Base-by-base conservation (phyloP, 2,888 invertebrate species). In the Eledona agricola region DNA sequence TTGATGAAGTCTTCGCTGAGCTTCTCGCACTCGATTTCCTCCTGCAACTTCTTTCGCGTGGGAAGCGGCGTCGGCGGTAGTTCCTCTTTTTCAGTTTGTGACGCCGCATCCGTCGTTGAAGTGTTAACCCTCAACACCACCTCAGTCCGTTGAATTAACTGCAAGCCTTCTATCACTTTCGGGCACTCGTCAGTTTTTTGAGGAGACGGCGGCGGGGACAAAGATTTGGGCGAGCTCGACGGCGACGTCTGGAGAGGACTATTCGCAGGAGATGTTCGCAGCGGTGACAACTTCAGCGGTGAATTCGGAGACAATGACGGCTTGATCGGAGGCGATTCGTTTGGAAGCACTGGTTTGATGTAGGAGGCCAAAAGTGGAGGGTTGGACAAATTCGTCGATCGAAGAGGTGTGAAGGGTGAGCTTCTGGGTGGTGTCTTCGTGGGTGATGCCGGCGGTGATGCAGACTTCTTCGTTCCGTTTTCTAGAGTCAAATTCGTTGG, bases 21-120 rank as follows among this genome's bases (percentile, higher is more conserved):
- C 64, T 84, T 80, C 69, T 91, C 90, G 77, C 89, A 90, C 65
- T 89, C 90, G 61, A 89, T 81, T 75, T 91, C 91, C 71, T 90
- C 90, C 59, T 85, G 82, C 28, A 83, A 78, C 62, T 85, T 85
- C 65, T 81, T 83, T 55, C 86, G 80, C 1, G 79, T 78, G 22
- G 77, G 75, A 10, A 81, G 73, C 26, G 81, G 78, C 60, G 79
- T 75, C 2, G 71, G 69, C 1, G 72, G 69, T 43, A 73, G 23
- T 60, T 74, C 74, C 19, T 76, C 72, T 58, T 72, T 72, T 58
- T 77, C 76, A 5, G 77, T 77, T 63, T 77, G 76, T n/a, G 75
- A 73, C 3, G 75, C 63, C 6, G 83, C 83, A 70, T 87, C 87
- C 29, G 78, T 81, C 6, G 84, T 86, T 15, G 79, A 72, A 1